Conservation (phyloP, 1,140 invertebrate genomes). For the Leucophenga varia region DNA sequence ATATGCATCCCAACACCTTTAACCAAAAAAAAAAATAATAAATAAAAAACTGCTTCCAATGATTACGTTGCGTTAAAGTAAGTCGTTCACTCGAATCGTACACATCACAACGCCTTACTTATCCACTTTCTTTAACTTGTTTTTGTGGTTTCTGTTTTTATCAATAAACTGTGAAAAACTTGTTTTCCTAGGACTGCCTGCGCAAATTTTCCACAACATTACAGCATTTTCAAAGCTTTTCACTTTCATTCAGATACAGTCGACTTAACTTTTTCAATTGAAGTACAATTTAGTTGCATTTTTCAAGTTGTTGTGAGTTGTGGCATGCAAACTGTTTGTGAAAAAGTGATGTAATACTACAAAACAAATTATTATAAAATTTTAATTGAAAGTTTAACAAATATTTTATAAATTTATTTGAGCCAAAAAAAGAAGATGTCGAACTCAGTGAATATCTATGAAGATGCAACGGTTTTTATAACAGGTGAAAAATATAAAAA, state of each 20-base stretch:
- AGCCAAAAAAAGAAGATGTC: neutral
- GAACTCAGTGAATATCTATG: constrained; percentile 31
- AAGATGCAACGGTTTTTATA: constrained; percentile 46
- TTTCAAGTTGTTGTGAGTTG: neutral
- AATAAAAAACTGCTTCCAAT: too few species aligned
- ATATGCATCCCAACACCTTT: too few species aligned
- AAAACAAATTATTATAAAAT: neutral
- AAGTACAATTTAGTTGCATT: constrained; percentile 26
- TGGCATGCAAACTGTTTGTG: constrained; percentile 14
- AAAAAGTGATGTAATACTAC: neutral
- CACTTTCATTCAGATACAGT: constrained; percentile 29
- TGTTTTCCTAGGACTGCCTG: constrained; percentile 36
- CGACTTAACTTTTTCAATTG: constrained; percentile 1
- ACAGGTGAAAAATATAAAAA: constrained; percentile 27
- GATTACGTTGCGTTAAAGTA: too few species aligned
- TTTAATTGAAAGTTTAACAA: too few species aligned
- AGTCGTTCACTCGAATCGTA: too few species aligned
- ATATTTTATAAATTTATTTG: too few species aligned
- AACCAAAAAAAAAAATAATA: too few species aligned
- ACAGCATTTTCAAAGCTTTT: constrained; percentile 17
- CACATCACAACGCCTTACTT: too few species aligned
- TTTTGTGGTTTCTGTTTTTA: too few species aligned
- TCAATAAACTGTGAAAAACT: too few species aligned
- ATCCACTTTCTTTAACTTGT: too few species aligned
- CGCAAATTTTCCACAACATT: neutral